Evolutionary conservation across 2,888 invertebrate genomes (phyloP).

Genomic region (Limnephilus lunatus): DNA sequence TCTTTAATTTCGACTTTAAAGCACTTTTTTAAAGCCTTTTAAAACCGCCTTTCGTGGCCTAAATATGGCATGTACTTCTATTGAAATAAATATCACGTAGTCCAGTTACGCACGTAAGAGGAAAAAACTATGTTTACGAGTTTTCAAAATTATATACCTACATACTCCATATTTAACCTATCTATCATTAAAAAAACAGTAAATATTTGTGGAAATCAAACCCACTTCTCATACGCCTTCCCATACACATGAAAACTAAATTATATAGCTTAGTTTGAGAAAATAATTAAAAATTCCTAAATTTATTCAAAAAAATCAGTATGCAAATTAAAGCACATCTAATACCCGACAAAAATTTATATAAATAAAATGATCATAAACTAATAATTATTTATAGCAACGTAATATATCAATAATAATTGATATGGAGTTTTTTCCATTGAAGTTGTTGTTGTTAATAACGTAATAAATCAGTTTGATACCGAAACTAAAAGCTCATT

Average conservation of each 20-base stretch:
- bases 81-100: background rate
- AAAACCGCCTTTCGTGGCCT: background rate
- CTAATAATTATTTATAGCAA: background rate
- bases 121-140: background rate
- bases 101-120: background rate
- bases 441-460: background rate
- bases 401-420: background rate
- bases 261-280: background rate
- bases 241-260: background rate
- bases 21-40: background rate
- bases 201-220: background rate
- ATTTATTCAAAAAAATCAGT: background rate
- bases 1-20: too few relatives aligned
- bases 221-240: background rate
- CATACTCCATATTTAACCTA: background rate
- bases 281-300: background rate
- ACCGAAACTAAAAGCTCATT: background rate
- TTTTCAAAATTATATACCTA: too few relatives aligned
- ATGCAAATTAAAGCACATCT: background rate
- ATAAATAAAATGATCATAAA: background rate
- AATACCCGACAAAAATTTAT: background rate
- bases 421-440: background rate
- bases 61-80: background rate
- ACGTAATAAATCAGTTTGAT: background rate
- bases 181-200: background rate